Evolutionary conservation across 2,888 invertebrate species (phyloP), one percentile per base, ranked within the genome.

Genomic region (Chymomyza caudatula): DNA sequence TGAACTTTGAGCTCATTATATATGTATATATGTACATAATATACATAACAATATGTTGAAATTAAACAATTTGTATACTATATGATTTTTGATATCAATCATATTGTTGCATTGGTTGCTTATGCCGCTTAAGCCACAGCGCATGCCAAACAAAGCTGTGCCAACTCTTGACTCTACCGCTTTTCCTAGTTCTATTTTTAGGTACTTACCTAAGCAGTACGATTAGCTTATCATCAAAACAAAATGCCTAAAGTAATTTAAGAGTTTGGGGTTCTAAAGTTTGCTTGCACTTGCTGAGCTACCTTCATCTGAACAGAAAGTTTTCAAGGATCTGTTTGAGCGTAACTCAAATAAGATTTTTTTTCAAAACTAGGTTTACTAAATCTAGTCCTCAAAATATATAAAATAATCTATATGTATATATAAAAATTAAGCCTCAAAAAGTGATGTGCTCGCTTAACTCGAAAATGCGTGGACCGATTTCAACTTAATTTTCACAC

Each of bases 1-100:
- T 44, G 73, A 70, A 74, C 73, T 75, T 74, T 74, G 73, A 47
- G 73, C 74, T 44, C 74, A 75, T 74, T 73, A 75, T 60, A 42
- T 60, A 15, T 47, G 2, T 47, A 47, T 13, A 47, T 47, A 47
- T n/a, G 42, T 8, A 51, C 51, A 60, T 66, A 29, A n/a, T 29
- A 29, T 4, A 29, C 29, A 29, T 29, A 29, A 29, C 6, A 61
- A 68, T 67, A 22, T 64, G 57, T 64, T 3, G 47, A 62, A 67
- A 59, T 68, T 54, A 57, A 55, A 13, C 42, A 29, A 49, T 22
- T 44, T 17, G n/a, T 44, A 44, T 17, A 44, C 44, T 17, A 44
- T 44, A 29, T 29, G 6, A 1, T 29, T 29, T 8, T 29, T 8
- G 29, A 44, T 17, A 44, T 44, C 44, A 44, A 44, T 44, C 44